Evolutionary conservation across 2,113 vertebrate genomes (phyloP), one percentile per base, ranked within the genome.

Genomic region (Oophaga pumilio): DNA sequence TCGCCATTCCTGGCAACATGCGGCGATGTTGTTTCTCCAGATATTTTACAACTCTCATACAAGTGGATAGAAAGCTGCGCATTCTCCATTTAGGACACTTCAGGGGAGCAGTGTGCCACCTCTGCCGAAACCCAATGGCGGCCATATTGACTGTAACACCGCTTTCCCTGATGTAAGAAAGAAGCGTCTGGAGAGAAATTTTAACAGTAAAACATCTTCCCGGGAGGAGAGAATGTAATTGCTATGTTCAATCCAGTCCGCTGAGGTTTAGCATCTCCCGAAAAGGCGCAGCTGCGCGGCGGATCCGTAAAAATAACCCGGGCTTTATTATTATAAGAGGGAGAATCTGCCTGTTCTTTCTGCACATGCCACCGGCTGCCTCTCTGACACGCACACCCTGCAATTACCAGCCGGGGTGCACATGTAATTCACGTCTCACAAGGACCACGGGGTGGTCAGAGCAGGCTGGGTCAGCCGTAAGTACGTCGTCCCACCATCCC

Each of bases 351-450:
- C 28, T 57, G 26, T 57, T 62, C 28, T 60, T 60, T 76, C 11
- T 56, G 33, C 43, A 24, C 17, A 22, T 56, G 66, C 66, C 66
- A 71, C 49, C 22, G 20, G 22, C 73, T 66, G 73, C 20, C 26
- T 59, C 60, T 28, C 53, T 73, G 85, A 86, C 43, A 79, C 18
- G 2, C 76, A 79, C 76, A 86, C 74, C 84, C 85, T 53, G 18
- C 76, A 53, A 86, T 86, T 86, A 86, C 20, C 26, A 24, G 2
- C 24, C 33, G 1, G 59, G 24, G 22, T 60, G 14, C 74, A 78
- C 59, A 18, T 78, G 59, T 66, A 78, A 78, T 86, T 26, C 82
- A 24, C 52, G 26, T 74, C 56, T 74, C 33, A 4, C 56, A 24
- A 64, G 56, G 84, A 7, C n/a, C 43, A 7, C 49, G 12, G 24